Evolutionary conservation across 2,113 vertebrate species (phyloP), one percentile per base, ranked within the genome.

Genomic region (Varanus komodoensis): DNA sequence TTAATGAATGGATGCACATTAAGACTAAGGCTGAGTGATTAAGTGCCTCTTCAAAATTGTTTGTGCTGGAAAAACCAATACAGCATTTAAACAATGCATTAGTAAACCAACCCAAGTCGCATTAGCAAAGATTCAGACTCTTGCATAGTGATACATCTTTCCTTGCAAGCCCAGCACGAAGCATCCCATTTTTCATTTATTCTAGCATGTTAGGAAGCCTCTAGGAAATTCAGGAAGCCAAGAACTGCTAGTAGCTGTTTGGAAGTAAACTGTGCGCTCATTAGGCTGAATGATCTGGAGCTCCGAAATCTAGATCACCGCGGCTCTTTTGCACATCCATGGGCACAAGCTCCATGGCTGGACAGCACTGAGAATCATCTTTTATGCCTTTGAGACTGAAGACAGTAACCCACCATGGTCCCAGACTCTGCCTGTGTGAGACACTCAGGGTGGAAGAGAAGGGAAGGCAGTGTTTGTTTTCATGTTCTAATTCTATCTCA

Each of bases 61-160:
- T 89, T 89, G 88, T 57, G 52, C 19, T n/a, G 27, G 27, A 21
- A 84, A 89, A 89, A 67, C 54, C 81, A 89, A 83, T 48, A 83
- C 25, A 75, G 68, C 69, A 75, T 34, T 89, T 84, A 82, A 83
- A 71, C 54, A 89, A 23, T 89, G 69, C 69, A 64, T 75, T 89
- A 84, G 81, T 29, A 83, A 83, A 73, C 29, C 64, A 82, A 57
- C 50, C 50, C 19, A 27, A 73, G 25, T 19, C 27, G 29, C 52
- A 82, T 74, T 82, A 82, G 14, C 12, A 83, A 69, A 83, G 54
- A 77, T 73, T 77, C 38, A 68, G 38, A 52, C 84, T n/a, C 29
- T 34, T 61, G 19, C 38, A 15, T 52, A 78, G 82, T 73, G 78
- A 67, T 67, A 34, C 21, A 68, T 50, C 21, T 89, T 83, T 29